A percentile compares a stretch with the other conserved stretches of the same genome.
These are phyloP conservation scores for Thoracochromis brauschi DNA, from an alignment of 2,113 vertebrate genomes.

Conservation along the genomic window DNA sequence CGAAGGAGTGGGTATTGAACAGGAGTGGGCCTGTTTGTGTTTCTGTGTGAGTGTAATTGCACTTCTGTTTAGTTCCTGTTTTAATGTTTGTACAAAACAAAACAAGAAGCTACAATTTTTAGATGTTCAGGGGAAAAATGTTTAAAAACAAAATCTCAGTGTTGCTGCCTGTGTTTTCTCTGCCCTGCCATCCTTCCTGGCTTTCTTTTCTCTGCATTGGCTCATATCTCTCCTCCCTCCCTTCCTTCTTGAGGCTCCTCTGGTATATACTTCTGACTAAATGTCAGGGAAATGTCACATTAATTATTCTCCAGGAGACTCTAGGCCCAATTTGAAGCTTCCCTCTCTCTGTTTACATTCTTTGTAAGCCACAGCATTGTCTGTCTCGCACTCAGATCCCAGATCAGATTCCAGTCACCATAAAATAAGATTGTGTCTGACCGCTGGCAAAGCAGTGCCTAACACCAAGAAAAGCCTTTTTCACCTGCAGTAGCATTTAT, in stretches of 20 bases:
- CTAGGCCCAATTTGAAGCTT: slow-evolving; percentile 47
- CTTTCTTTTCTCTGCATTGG: not conserved
- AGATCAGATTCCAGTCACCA: slow-evolving; percentile 65
- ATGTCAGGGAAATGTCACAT: slow-evolving; percentile 80
- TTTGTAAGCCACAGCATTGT: slow-evolving; percentile 34
- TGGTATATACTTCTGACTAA: slow-evolving; percentile 66
- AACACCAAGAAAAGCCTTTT: not conserved
- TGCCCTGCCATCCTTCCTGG: not conserved
- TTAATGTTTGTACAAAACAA: not conserved
- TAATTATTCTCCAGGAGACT: slow-evolving; percentile 73
- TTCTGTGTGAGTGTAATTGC: not conserved
- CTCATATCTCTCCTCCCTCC: slow-evolving; percentile 25
- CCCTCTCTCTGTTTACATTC: slow-evolving; percentile 34
- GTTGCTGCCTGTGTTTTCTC: not conserved
- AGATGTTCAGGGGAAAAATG: not conserved
- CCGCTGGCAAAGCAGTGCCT: slow-evolving; percentile 1
- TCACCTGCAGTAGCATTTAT: not conserved
- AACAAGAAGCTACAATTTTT: not conserved
- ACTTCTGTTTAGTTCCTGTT: not conserved
- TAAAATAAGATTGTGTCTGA: slow-evolving; percentile 62
- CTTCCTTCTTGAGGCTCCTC: slow-evolving; percentile 44
- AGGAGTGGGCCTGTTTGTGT: slow-evolving; percentile 28
- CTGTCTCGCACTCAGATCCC: slow-evolving; percentile 58
- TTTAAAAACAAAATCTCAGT: not conserved
- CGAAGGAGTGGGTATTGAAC: slow-evolving; percentile 27